phyloP scores from a whole-genome alignment of 2,113 vertebrate species.

The Pluvialis apricaria region DNA sequence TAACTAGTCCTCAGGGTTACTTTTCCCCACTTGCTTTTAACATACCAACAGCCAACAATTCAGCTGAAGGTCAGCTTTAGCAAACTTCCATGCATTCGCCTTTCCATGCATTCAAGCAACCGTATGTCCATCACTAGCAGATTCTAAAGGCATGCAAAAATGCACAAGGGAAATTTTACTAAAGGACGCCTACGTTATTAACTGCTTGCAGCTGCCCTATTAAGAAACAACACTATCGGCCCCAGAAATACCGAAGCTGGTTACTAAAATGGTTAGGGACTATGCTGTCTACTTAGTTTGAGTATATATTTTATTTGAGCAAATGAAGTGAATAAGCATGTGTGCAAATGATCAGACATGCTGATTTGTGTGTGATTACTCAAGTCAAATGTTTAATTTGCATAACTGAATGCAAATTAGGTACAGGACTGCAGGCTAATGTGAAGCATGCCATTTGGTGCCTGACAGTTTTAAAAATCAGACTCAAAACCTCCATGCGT shows the following conservation, averaged over 20 bases:
- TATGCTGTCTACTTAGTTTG: background rate
- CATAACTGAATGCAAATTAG: constrained; percentile 66
- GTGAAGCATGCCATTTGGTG: constrained; percentile 58
- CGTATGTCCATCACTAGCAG: background rate
- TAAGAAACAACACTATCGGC: background rate
- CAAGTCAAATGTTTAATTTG: constrained; percentile 57
- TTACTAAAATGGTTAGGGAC: background rate
- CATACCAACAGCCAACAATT: background rate
- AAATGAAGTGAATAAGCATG: constrained; percentile 52
- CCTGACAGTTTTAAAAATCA: constrained; percentile 57
- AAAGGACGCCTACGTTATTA: constrained; percentile 17
- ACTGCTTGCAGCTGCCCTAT: background rate
- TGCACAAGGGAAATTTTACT: background rate
- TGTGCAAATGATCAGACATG: constrained; percentile 57
- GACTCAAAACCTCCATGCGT: constrained; percentile 20
- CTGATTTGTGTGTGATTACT: constrained; percentile 63
- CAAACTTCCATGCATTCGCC: background rate
- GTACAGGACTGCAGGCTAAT: constrained; percentile 50
- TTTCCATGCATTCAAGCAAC: constrained; percentile 25
- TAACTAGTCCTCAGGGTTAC: constrained; percentile 12
- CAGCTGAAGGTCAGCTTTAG: constrained; percentile 4
- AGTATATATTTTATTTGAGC: constrained; percentile 25
- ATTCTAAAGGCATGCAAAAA: constrained; percentile 8
- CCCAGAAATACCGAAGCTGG: background rate
- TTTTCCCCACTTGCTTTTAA: constrained; percentile 32